phyloP scores from a whole-genome alignment of 2,113 vertebrate genomes.

The Numenius arquata region DNA sequence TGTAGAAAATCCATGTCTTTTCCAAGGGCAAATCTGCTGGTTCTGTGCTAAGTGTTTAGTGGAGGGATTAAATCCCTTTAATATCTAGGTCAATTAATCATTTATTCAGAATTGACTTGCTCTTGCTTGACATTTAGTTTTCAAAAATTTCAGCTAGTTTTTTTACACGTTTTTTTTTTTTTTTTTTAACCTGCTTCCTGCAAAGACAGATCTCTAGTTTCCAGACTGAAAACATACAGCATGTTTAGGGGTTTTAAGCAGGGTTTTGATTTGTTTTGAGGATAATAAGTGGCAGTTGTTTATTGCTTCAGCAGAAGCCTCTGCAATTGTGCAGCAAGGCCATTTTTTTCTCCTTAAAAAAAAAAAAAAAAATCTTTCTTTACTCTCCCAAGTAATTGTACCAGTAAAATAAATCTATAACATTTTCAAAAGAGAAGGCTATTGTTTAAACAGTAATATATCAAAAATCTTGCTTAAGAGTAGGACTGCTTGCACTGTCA shows the following conservation, averaged over 20 bases:
- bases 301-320: not conserved
- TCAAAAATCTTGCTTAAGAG: not conserved
- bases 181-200: not conserved
- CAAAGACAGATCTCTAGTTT: not conserved
- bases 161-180: not conserved
- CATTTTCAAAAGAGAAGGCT: not conserved
- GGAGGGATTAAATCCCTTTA: not conserved
- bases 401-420: not conserved
- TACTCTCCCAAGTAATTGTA: not conserved
- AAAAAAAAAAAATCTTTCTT: not conserved
- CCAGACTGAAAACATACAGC: accelerated
- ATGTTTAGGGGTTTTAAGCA: not conserved
- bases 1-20: constrained; percentile 30
- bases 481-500: not conserved
- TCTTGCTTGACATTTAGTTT: not conserved
- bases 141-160: not conserved
- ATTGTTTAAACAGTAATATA: not conserved
- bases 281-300: not conserved
- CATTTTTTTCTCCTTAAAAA: not conserved
- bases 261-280: not conserved
- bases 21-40: constrained; percentile 24
- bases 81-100: not conserved
- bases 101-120: not conserved
- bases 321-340: not conserved
- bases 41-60: not conserved